Conservation (phyloP, 2,113 vertebrate species). For the Daphoenositta chrysoptera region DNA sequence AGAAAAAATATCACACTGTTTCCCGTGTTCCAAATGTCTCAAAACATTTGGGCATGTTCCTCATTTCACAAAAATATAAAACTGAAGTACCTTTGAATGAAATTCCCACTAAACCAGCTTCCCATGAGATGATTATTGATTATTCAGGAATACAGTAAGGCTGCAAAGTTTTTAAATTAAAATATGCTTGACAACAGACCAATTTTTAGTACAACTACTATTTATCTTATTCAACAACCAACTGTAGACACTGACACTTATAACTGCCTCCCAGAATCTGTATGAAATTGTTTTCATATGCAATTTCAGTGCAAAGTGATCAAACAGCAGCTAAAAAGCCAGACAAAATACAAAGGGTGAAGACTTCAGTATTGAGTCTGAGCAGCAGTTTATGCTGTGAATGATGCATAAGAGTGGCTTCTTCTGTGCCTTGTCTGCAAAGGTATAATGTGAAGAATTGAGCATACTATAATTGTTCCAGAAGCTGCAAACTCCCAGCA, state of each 20-base stretch:
- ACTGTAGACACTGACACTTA: background rate
- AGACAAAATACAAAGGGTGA: background rate
- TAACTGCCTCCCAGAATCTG: background rate
- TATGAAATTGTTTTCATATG: background rate
- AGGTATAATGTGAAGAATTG: background rate
- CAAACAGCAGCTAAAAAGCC: background rate
- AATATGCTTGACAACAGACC: background rate
- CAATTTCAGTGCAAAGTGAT: background rate
- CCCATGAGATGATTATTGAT: background rate
- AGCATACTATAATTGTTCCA: background rate
- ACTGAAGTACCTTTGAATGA: background rate
- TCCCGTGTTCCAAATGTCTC: background rate
- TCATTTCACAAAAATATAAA: background rate
- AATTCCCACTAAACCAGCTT: background rate
- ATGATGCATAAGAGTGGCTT: background rate
- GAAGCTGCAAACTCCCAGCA: background rate
- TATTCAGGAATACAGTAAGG: background rate
- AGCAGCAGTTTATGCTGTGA: background rate
- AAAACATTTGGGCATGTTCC: background rate
- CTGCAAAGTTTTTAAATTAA: background rate
- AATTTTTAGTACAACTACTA: background rate
- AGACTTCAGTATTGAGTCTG: background rate
- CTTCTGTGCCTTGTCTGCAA: background rate
- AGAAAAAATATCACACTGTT: background rate
- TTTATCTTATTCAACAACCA: background rate